phyloP scores from a whole-genome alignment of 2,888 invertebrate genomes.

The Lissonota sp. region DNA sequence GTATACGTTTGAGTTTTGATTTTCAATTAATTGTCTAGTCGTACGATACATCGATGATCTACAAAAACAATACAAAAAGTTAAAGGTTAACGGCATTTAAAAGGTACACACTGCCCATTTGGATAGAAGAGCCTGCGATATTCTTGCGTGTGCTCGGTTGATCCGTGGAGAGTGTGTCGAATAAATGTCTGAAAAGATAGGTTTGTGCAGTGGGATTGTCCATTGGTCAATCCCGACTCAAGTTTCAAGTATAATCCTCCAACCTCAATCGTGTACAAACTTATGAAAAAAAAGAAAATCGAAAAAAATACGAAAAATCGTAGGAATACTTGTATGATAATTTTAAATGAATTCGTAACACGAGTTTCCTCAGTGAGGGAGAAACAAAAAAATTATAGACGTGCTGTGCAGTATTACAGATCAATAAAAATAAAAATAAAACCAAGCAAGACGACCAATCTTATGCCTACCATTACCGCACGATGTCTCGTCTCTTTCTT shows the following conservation, averaged over 20 bases:
- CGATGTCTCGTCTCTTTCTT: too few species aligned
- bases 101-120: background rate
- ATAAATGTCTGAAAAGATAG: constrained; percentile 25
- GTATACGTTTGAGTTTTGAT: constrained; percentile 17
- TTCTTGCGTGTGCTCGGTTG: too few species aligned
- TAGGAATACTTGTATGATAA: constrained; percentile 59
- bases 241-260: constrained; percentile 71
- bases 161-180: constrained; percentile 36
- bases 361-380: constrained; percentile 68
- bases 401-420: constrained; percentile 81
- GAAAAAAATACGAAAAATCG: constrained; percentile 40
- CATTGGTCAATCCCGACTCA: constrained; percentile 61
- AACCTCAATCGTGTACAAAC: constrained; percentile 69
- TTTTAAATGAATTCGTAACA: constrained; percentile 57
- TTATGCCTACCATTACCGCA: too few species aligned
- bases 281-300: constrained; percentile 29
- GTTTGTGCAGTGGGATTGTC: constrained; percentile 53
- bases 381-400: constrained; percentile 60
- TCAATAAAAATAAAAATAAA: constrained; percentile 75
- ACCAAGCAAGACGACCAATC: too few species aligned
- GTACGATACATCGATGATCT: constrained; percentile 49
- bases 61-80: background rate
- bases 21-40: constrained; percentile 43
- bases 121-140: background rate
- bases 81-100: constrained; percentile 47